These are phyloP conservation scores for Chlorodrepanis virens DNA, from an alignment of 2,113 vertebrate genomes.

Conservation along the genomic window DNA sequence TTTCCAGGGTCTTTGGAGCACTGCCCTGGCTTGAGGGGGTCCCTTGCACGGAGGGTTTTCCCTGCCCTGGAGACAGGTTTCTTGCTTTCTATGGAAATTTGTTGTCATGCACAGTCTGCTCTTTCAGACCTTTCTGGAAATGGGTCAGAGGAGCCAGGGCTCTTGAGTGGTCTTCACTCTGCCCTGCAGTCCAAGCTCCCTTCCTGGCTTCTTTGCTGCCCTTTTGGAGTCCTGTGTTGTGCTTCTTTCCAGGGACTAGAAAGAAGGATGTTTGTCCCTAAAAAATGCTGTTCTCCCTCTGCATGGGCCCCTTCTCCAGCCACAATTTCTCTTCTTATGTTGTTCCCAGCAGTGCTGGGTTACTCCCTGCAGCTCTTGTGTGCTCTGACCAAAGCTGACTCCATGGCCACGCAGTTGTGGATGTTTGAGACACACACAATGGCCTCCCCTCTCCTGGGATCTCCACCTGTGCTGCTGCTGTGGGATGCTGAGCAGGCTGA, in stretches of 20 bases:
- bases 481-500: not conserved
- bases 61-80: not conserved
- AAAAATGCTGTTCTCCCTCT: too few species aligned
- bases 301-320: not conserved
- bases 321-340: not conserved
- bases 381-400: not conserved
- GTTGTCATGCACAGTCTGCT: not conserved
- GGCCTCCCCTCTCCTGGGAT: rapidly evolving
- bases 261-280: not conserved
- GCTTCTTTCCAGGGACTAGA: not conserved
- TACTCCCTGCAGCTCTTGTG: not conserved
- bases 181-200: rapidly evolving
- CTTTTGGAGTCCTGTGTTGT: not conserved
- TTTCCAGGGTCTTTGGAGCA: not conserved
- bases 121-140: not conserved
- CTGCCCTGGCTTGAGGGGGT: too few species aligned
- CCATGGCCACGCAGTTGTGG: not conserved
- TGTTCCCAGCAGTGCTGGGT: not conserved
- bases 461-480: not conserved
- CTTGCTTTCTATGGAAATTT: not conserved
- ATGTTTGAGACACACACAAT: not conserved
- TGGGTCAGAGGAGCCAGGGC: rapidly evolving
- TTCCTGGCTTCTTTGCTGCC: not conserved
- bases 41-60: too few species aligned
- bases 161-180: not conserved